These are phyloP conservation scores for Lycaon pictus DNA, from an alignment of 2,113 vertebrate species.

Conservation along the genomic window DNA sequence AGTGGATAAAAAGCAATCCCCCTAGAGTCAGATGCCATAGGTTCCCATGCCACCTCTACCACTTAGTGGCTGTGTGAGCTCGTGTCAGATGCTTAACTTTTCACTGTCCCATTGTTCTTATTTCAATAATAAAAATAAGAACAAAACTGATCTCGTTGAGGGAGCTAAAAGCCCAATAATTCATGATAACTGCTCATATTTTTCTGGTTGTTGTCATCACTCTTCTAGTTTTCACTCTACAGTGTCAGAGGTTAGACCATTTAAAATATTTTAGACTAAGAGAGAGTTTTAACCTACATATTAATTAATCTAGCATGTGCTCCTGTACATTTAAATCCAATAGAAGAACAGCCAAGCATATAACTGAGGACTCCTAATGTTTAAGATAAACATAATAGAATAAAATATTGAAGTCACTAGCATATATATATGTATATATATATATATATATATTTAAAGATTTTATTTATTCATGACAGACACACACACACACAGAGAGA, in stretches of 20 bases:
- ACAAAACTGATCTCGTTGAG: neutral
- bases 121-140: neutral
- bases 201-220: neutral
- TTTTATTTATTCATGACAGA: no score
- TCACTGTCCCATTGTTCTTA: neutral
- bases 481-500: no score
- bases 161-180: neutral
- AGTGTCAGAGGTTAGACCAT: neutral
- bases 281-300: neutral
- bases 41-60: neutral
- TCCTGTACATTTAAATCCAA: neutral
- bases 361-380: neutral
- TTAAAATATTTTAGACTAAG: neutral
- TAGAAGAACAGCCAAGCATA: neutral
- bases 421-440: neutral
- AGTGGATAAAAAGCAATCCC: neutral
- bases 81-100: neutral
- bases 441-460: no score
- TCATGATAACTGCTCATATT: neutral
- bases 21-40: neutral
- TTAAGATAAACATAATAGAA: neutral
- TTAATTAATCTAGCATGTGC: neutral
- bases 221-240: neutral
- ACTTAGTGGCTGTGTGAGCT: neutral
- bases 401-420: slow-evolving; percentile 5